Evolutionary conservation across 2,113 vertebrate species (phyloP).

Genomic region (Micromys minutus): DNA sequence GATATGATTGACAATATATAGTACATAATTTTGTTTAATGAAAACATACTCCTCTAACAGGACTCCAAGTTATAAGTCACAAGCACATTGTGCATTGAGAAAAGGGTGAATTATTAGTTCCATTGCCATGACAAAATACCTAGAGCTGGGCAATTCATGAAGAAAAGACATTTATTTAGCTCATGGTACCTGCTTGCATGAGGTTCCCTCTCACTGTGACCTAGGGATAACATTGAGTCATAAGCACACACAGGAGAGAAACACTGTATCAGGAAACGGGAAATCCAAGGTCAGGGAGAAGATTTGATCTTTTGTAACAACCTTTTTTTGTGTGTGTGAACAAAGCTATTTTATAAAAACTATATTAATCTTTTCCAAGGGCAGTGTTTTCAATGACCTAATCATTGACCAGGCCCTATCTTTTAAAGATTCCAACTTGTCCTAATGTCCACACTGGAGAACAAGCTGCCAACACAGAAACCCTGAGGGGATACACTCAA

Average conservation of each 20-base stretch:
- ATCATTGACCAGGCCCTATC: background rate
- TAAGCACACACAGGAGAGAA: background rate
- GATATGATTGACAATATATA: background rate
- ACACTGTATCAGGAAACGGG: background rate
- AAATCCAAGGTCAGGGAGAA: background rate
- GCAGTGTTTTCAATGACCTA: background rate
- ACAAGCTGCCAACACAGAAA: background rate
- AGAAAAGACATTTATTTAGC: background rate
- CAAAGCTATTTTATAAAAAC: background rate
- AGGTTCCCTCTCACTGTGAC: background rate
- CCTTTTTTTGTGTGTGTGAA: background rate
- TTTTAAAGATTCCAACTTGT: background rate
- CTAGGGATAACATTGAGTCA: background rate
- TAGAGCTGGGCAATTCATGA: background rate
- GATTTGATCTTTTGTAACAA: background rate
- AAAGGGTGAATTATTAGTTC: background rate
- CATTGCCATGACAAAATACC: background rate
- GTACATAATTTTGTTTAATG: background rate
- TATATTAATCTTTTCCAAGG: background rate
- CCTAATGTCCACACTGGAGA: background rate
- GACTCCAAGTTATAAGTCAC: background rate
- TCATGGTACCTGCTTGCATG: background rate
- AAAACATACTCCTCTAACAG: slow-evolving; percentile 2
- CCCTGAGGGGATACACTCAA: background rate
- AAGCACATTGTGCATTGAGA: background rate